Conservation (phyloP, 2,113 vertebrate genomes). For the Cariama cristata region DNA sequence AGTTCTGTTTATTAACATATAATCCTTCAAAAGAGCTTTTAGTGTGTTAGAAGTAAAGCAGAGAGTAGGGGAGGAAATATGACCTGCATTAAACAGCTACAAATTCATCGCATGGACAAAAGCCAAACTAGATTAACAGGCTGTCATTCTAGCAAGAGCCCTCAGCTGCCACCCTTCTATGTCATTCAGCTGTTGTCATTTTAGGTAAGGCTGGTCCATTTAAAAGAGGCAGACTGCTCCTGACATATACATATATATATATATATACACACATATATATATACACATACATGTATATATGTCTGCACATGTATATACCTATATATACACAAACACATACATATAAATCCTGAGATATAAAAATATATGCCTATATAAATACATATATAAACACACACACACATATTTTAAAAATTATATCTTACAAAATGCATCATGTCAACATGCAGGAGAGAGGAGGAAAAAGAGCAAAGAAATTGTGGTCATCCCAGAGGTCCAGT, state of each 20-base stretch:
- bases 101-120: conserved; percentile 63
- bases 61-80: conserved; percentile 54
- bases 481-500: not conserved
- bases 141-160: conserved; percentile 46
- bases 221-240: conserved; percentile 50
- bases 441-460: not conserved
- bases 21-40: conserved; percentile 70
- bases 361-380: not conserved
- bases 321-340: not conserved
- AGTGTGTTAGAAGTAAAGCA: conserved; percentile 67
- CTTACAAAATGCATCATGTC: not conserved
- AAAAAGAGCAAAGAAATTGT: not conserved
- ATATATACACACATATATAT: not conserved
- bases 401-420: not conserved
- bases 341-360: not conserved
- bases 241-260: not conserved
- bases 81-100: conserved; percentile 65
- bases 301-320: not conserved
- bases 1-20: conserved; percentile 60
- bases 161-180: conserved; percentile 37
- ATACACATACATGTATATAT: not conserved
- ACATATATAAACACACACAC: not conserved
- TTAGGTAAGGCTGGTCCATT: conserved; percentile 27
- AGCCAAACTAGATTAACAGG: conserved; percentile 66
- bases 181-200: conserved; percentile 61